phyloP scores from a whole-genome alignment of 2,113 vertebrate species.

The human region DNA sequence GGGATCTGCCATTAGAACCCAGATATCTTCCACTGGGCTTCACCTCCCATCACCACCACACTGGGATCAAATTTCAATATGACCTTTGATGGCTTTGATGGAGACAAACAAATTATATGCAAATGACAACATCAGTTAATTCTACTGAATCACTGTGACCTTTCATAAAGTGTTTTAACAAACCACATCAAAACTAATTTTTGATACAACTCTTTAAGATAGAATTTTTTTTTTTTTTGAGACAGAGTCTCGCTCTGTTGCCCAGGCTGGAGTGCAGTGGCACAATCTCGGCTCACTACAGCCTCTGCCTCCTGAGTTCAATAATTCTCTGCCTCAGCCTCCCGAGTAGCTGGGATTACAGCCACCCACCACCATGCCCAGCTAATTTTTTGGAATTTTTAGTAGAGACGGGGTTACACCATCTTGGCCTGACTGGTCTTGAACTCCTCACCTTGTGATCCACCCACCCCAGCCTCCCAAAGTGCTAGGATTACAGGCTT shows the following conservation, averaged over 20 bases:
- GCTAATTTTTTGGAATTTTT: no score
- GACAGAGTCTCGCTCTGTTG: rapidly evolving
- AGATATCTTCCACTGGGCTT: not conserved
- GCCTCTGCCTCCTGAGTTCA: no score
- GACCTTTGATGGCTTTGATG: not conserved
- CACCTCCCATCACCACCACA: not conserved
- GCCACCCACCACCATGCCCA: no score
- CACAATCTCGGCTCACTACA: no score
- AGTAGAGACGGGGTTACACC: no score
- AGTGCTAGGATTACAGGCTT: no score
- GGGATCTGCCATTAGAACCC: not conserved
- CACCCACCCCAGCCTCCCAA: no score
- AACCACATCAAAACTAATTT: not conserved
- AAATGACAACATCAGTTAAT: not conserved
- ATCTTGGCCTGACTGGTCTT: no score
- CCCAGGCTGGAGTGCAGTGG: no score
- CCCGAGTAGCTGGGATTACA: no score
- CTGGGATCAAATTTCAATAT: not conserved
- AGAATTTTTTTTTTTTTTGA: not conserved
- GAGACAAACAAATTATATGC: not conserved
- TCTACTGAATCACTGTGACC: not conserved
- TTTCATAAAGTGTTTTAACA: not conserved
- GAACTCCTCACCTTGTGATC: no score
- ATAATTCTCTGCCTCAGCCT: no score
- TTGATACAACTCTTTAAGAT: not conserved